Evolutionary conservation across 2,797 vertebrate genomes (phyloP), one percentile per base, ranked within the genome.

Genomic region (Arctocebus calabarensis): DNA sequence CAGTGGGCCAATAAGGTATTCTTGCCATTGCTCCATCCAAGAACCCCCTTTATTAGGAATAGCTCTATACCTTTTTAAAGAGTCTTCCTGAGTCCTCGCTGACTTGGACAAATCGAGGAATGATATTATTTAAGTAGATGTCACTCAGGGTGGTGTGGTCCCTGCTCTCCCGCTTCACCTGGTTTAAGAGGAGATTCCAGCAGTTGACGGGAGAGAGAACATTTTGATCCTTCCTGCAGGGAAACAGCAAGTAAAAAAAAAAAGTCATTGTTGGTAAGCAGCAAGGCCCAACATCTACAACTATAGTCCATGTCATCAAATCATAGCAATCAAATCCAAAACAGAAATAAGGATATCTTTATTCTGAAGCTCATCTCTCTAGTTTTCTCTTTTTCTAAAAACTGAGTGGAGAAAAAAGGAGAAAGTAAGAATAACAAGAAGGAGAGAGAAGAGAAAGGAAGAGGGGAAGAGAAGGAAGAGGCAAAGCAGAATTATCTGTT

Each of bases 51-150:
- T 23, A 66, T 62, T 20, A 84, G 17, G 52, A 91, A 85, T 45
- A 64, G 62, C 48, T n/a, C 0, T 32, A 97, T 97, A 99, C 99
- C 99, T 99, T 99, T 97, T 99, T 99, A 97, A 99, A 99, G 96
- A 99, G 99, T 91, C 99, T 99, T 40, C 99, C 99, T 2, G 99
- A 99, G 97, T 99, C 99, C 97, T 99, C 99, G 68, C 99, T 99
- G 99, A 99, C 99, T 99, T 99, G 99, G 16, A 99, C 99, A 2
- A 99, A 99, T 95, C 99, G 99, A 0, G 99, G 99, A 97, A 99
- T 99, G 98, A 99, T 99, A 98, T 99, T 99, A 98, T 99, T 99
- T 99, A 99, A 99, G 99, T 99, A 99, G 98, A 99, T 99, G 98
- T 99, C 99, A n/a, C 99, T 99, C 96, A 99, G 98, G 4, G 99